Conservation (phyloP, 2,888 invertebrate species). For the Drosophila stalkeri region DNA sequence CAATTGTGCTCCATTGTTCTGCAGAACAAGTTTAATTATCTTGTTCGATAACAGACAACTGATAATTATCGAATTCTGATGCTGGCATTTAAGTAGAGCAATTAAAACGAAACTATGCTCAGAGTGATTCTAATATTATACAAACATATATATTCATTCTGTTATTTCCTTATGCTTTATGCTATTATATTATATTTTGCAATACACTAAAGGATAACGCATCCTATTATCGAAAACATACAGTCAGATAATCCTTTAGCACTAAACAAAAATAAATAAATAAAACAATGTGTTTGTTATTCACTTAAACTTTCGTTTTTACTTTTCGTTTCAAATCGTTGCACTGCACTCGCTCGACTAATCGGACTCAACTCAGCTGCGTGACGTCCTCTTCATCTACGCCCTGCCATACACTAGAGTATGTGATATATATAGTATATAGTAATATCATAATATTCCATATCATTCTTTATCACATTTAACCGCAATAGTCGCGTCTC, state of each 20-base stretch:
- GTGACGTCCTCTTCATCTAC: not conserved
- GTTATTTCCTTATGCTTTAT: accelerated
- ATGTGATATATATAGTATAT: not conserved
- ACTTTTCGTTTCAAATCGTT: not conserved
- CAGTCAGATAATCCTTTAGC: not conserved
- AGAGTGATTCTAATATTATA: not conserved
- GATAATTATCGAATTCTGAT: not conserved
- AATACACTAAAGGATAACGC: not conserved
- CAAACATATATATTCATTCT: too few species aligned
- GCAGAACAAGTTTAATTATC: not conserved
- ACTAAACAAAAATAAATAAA: not conserved
- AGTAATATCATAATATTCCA: conserved; percentile 2
- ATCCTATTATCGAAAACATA: conserved; percentile 4
- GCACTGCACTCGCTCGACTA: conserved; percentile 30
- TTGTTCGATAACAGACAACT: not conserved
- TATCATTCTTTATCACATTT: conserved; percentile 30
- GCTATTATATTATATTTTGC: too few species aligned
- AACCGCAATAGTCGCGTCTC: conserved; percentile 7
- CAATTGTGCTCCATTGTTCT: not conserved
- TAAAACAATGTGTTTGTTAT: too few species aligned
- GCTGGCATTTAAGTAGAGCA: not conserved
- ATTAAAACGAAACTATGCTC: not conserved
- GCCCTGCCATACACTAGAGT: not conserved
- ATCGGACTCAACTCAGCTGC: not conserved
- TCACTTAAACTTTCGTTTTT: not conserved